A percentile compares a stretch with the other conserved stretches of the same genome.
Conservation (phyloP, 2,888 invertebrate genomes). For the Cosmopolites sordidus region DNA sequence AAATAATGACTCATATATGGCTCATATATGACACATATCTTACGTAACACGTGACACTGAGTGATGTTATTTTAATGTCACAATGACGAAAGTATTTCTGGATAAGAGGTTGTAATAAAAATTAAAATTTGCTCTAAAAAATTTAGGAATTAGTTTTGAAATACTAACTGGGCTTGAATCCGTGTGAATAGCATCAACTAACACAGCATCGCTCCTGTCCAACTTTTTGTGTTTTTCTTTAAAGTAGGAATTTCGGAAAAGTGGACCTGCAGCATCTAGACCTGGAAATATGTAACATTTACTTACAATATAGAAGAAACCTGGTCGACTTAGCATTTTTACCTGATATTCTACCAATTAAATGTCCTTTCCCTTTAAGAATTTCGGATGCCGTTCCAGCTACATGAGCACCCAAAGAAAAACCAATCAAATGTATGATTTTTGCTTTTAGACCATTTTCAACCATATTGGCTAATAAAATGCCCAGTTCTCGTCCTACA, state of each 20-base stretch:
- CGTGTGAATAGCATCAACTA: constrained; percentile 67
- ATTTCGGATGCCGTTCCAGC: constrained; percentile 57
- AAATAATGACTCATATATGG: too few relatives aligned
- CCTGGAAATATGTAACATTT: constrained; percentile 49
- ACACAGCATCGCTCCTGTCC: constrained; percentile 58
- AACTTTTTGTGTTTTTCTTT: constrained; percentile 55
- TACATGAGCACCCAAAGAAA: constrained; percentile 59
- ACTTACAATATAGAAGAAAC: not conserved
- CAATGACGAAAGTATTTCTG: too few relatives aligned
- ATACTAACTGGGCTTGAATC: constrained; percentile 53
- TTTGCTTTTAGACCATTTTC: constrained; percentile 48
- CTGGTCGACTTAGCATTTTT: not conserved
- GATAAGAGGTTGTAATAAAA: too few relatives aligned
- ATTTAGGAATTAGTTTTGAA: too few relatives aligned
- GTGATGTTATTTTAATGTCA: too few relatives aligned
- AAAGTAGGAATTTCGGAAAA: constrained; percentile 59
- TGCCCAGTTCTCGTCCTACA: constrained; percentile 55
- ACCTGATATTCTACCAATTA: constrained; percentile 58
- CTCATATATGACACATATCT: too few relatives aligned
- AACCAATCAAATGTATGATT: constrained; percentile 55
- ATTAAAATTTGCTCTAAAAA: too few relatives aligned
- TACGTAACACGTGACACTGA: too few relatives aligned
- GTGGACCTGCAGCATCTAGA: constrained; percentile 78
- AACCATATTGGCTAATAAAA: constrained; percentile 52
- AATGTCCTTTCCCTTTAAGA: constrained; percentile 48